Base-by-base conservation (phyloP, 23 tunicate species). In the Trididemnum clinides region DNA sequence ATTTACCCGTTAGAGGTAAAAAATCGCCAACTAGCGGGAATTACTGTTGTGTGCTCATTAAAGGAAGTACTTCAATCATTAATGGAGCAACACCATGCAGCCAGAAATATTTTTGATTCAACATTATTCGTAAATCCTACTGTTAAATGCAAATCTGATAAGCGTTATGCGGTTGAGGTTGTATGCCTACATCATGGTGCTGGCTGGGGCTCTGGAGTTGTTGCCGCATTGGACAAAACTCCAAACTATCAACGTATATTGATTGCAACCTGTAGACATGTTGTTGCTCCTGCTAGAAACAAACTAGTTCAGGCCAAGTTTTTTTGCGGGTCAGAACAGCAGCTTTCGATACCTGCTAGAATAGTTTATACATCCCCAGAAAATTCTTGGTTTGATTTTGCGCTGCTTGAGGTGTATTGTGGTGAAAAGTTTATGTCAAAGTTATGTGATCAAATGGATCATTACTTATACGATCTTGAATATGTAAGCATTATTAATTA, bases 161-260 rank as follows among this genome's bases (percentile, higher is more conserved):
- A n/a, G n/a, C n/a, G n/a, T n/a, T n/a, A n/a, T n/a, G n/a, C n/a
- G n/a, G 66, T 64, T 64, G 84, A 44, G 34, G 78, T 80, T 69
- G 91, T 87, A 0, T 49, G 21, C 5, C 33, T 87, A 54, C 70
- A 51, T 5, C 77, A 87, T 71, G 54, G 34, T 32, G 63, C 63
- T 35, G 91, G 91, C 38, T 87, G 91, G 91, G 91, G 91, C 34
- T 87, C 91, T 71, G 91, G 91, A 22, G 84, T 87, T 33, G 81
- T 80, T 12, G 91, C 80, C 20, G 85, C 72, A 0, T 22, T 87
- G 7, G 36, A 50, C 25, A 15, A 39, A 20, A 1, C 5, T 33
- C 33, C 2, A 33, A 33, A 34, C 33, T 22, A 23, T 38, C 28
- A 84, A 25, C 33, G 32, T 0, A 12, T 87, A 0, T 78, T 19